Conservation (phyloP, 2,113 vertebrate species). For the Solea senegalensis region DNA sequence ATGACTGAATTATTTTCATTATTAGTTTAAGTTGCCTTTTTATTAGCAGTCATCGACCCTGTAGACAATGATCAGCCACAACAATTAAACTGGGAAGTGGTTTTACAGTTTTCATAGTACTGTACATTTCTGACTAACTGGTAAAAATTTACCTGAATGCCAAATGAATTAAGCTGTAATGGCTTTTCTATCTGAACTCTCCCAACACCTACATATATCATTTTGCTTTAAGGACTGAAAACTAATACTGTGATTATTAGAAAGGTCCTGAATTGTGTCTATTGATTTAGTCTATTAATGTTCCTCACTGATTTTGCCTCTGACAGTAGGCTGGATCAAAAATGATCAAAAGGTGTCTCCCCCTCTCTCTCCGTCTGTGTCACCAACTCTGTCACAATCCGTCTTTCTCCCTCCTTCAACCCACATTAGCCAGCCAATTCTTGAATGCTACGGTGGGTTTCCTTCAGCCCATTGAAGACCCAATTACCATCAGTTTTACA, state of each 20-base stretch:
- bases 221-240: background rate
- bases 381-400: slow-evolving; percentile 52
- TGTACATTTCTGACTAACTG: too few relatives aligned
- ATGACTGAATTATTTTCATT: background rate
- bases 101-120: too few relatives aligned
- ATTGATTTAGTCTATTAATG: background rate
- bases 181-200: background rate
- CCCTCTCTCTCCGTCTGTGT: slow-evolving; percentile 6
- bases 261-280: background rate
- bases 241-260: background rate
- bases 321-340: slow-evolving; percentile 20
- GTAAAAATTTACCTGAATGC: too few relatives aligned
- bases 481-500: slow-evolving; percentile 81
- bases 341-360: background rate
- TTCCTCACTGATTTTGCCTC: slow-evolving; percentile 3
- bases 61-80: too few relatives aligned
- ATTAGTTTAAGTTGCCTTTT: background rate
- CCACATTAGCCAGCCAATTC: slow-evolving; percentile 78
- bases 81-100: too few relatives aligned
- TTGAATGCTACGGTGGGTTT: slow-evolving; percentile 83
- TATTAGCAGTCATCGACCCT: background rate
- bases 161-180: background rate
- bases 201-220: background rate
- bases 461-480: slow-evolving; percentile 76
- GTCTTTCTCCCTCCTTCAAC: slow-evolving; percentile 51